These are phyloP conservation scores for Ianthella basta DNA, from an alignment of 37 sponge, comb jelly and placozoan genomes.

Conservation along the genomic window DNA sequence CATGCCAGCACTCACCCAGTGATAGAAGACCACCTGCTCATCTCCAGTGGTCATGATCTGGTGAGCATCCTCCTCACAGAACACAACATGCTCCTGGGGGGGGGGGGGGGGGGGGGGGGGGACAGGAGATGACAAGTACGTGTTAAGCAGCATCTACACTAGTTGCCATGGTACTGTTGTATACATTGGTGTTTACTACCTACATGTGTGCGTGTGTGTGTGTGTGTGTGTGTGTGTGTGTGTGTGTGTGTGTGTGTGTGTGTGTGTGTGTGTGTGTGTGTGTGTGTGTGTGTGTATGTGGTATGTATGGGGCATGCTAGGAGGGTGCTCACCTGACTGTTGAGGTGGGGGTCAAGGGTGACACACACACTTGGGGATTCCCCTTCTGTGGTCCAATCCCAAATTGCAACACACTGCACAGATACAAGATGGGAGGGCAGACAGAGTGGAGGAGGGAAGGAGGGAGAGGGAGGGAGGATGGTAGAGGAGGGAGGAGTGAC, in stretches of 20 bases:
- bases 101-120: conserved; percentile 36
- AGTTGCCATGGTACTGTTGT: too few species aligned
- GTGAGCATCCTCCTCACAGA: conserved; percentile 61
- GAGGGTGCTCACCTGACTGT: conserved; percentile 32
- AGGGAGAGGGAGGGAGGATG: too few species aligned
- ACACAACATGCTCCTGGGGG: conserved; percentile 48
- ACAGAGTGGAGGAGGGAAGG: neutral
- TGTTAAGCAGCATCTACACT: too few species aligned
- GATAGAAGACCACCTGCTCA: conserved; percentile 86
- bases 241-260: too few species aligned
- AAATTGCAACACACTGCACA: conserved; percentile 70
- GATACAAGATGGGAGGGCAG: neutral
- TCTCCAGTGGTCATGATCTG: conserved; percentile 79
- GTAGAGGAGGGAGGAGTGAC: too few species aligned
- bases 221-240: too few species aligned
- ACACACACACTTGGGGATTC: conserved; percentile 60
- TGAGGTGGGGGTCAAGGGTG: conserved; percentile 41
- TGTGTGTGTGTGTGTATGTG: too few species aligned
- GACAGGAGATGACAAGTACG: too few species aligned
- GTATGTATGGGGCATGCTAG: too few species aligned
- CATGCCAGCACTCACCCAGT: conserved; percentile 64
- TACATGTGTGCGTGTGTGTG: too few species aligned
- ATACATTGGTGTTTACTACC: too few species aligned
- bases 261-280: too few species aligned
- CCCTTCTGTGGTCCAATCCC: conserved; percentile 88